Conservation (phyloP, 1,140 invertebrate species). For the Platyscapa corneri region DNA sequence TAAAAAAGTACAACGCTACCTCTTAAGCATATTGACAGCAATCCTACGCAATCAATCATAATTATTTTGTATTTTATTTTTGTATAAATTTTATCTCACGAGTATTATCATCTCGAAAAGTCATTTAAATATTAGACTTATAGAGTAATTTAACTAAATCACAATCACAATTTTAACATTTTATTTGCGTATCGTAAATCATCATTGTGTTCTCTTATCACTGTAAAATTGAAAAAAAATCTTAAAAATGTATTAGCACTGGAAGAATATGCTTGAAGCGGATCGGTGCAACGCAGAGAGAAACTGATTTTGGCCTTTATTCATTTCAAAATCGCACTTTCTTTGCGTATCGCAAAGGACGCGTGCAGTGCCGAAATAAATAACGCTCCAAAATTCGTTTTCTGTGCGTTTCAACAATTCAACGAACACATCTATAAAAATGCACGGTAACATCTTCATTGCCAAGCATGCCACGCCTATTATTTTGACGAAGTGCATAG, state of each 20-base stretch:
- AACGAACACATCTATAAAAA: background rate
- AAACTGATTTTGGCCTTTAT: background rate
- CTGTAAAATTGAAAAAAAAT: background rate
- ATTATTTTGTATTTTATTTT: slow-evolving; percentile 11
- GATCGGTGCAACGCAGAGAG: background rate
- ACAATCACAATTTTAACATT: background rate
- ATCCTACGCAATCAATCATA: slow-evolving; percentile 2
- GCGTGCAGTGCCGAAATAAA: background rate
- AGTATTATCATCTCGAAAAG: background rate
- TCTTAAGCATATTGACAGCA: slow-evolving; percentile 15
- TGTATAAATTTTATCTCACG: background rate
- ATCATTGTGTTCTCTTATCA: background rate
- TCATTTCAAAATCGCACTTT: no score
- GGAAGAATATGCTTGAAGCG: background rate
- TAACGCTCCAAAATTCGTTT: background rate
- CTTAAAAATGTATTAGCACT: background rate
- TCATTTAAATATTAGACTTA: slow-evolving; percentile 9
- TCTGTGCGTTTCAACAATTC: background rate
- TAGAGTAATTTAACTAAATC: background rate
- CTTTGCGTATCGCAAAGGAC: background rate
- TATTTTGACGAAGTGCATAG: slow-evolving; percentile 61
- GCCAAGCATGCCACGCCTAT: slow-evolving; percentile 62
- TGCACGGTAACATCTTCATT: slow-evolving; percentile 58
- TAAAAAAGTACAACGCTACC: slow-evolving; percentile 25
- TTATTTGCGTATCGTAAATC: background rate